phyloP scores from a whole-genome alignment of 1,140 invertebrate species.

The Caenorhabditis briggsae region DNA sequence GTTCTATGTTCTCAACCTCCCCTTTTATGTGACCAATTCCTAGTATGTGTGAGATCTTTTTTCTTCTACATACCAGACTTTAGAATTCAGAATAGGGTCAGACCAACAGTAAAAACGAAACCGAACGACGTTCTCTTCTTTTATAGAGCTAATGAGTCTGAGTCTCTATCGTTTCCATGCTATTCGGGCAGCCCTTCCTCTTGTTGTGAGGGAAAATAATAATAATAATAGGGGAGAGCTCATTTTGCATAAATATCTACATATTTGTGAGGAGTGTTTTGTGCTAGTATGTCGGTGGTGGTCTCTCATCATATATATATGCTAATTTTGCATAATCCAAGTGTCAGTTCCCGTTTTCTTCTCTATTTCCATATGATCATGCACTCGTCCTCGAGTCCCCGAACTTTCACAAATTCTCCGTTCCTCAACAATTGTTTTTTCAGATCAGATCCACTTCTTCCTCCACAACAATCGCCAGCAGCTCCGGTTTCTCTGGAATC shows the following conservation, averaged over 20 bases:
- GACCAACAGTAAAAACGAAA: too few species aligned
- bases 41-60: too few species aligned
- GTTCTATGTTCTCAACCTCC: conserved; percentile 1
- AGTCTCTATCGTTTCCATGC: neutral
- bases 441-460: conserved; percentile 5
- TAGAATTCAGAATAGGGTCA: too few species aligned
- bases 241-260: conserved; percentile 44
- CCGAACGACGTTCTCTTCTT: neutral
- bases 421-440: neutral
- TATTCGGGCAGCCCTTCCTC: neutral
- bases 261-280: neutral
- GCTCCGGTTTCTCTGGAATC: neutral
- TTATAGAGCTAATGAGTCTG: conserved; percentile 15
- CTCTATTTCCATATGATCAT: neutral
- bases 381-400: neutral
- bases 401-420: neutral
- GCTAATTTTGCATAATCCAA: conserved; percentile 1
- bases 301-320: neutral
- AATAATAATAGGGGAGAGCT: conserved; percentile 14
- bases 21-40: too few species aligned
- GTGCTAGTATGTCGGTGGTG: neutral
- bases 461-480: neutral
- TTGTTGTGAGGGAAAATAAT: neutral
- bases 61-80: too few species aligned
- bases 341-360: neutral